Evolutionary conservation across 2,797 vertebrate genomes (phyloP).

Genomic region (Ctenochaetus hawaiiensis): DNA sequence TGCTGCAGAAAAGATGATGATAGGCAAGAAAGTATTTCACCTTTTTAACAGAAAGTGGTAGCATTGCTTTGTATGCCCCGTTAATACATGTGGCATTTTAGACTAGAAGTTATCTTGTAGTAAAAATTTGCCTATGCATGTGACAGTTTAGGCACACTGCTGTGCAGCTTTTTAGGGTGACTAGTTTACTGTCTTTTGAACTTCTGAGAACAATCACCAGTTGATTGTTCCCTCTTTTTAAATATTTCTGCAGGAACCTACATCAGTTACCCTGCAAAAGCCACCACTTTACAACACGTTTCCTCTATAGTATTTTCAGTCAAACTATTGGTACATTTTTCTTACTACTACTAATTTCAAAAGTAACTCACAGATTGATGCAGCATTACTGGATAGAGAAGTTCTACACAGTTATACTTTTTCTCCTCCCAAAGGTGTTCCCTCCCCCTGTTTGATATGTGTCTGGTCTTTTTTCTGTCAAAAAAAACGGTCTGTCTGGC

Average conservation of each 20-base stretch:
- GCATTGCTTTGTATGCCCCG: not conserved
- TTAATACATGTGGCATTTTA: not conserved
- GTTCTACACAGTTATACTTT: not conserved
- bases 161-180: not conserved
- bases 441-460: not conserved
- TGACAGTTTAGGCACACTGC: not conserved
- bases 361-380: not conserved
- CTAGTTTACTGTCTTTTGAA: not conserved
- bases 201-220: not conserved
- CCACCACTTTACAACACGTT: not conserved
- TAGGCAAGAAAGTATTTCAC: not conserved
- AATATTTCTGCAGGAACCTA: not conserved
- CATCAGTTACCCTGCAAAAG: not conserved
- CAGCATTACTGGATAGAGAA: not conserved
- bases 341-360: not conserved
- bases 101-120: not conserved
- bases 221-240: not conserved
- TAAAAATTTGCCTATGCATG: not conserved
- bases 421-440: not conserved
- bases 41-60: not conserved
- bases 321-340: not conserved
- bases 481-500: not conserved
- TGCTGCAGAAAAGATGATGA: constrained; percentile 13
- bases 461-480: not conserved
- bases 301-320: not conserved